phyloP scores from a whole-genome alignment of 2,113 vertebrate genomes.

The Cyanoliseus patagonus region DNA sequence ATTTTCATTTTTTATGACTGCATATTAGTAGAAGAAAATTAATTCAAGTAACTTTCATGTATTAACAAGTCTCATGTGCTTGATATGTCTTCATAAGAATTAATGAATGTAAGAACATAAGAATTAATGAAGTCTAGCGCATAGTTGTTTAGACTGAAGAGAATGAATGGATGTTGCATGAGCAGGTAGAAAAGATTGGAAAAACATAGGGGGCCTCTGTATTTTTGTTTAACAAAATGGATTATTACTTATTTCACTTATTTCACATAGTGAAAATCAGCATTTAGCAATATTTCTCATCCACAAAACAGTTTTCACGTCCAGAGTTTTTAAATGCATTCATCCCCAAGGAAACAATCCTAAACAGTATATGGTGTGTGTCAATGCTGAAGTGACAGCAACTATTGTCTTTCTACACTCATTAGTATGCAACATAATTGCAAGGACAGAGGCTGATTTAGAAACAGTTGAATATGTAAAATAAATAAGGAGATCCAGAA shows the following conservation, averaged over 20 bases:
- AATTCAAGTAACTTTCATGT: not conserved
- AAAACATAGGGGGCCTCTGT: rapidly evolving
- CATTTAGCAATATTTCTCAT: not conserved
- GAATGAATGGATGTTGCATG: rapidly evolving
- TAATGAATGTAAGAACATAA: not conserved
- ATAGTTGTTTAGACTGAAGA: not conserved
- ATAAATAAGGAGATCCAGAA: not conserved
- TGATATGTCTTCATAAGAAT: not conserved
- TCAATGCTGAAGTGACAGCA: not conserved
- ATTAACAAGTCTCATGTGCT: not conserved
- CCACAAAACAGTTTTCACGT: not conserved
- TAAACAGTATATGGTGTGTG: not conserved
- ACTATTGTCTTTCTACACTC: not conserved
- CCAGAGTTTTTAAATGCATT: not conserved
- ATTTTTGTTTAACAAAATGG: not conserved
- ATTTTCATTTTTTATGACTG: not conserved
- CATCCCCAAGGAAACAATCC: not conserved
- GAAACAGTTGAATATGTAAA: not conserved
- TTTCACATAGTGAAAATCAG: not conserved
- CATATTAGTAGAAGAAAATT: not conserved
- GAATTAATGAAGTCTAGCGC: not conserved
- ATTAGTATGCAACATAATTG: not conserved
- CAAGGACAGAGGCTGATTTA: not conserved
- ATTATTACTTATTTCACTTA: not conserved
- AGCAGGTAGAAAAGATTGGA: not conserved